These are phyloP conservation scores for Embiotoca jacksoni DNA, from an alignment of 2,113 vertebrate species.

Conservation along the genomic window DNA sequence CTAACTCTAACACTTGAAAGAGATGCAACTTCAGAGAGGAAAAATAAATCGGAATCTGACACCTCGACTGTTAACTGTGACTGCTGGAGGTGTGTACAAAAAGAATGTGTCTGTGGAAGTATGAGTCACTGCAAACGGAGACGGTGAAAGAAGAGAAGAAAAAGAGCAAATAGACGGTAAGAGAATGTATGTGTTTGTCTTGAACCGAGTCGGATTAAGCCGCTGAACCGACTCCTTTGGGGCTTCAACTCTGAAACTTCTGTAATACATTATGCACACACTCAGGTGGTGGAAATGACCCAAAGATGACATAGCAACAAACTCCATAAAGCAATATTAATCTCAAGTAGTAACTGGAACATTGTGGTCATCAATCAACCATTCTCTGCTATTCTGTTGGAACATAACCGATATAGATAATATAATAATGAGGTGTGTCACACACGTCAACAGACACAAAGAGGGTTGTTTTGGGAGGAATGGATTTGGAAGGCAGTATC, in stretches of 20 bases:
- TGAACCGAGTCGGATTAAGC: constrained; percentile 42
- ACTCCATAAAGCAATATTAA: constrained; percentile 21
- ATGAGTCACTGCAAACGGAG: constrained; percentile 70
- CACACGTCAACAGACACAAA: too few relatives aligned
- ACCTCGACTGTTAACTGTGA: constrained; percentile 67
- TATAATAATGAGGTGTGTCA: neutral
- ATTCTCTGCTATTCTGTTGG: neutral
- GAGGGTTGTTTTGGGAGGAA: too few relatives aligned
- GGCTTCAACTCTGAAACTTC: constrained; percentile 44
- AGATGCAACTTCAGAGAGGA: constrained; percentile 49
- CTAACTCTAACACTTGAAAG: constrained; percentile 59
- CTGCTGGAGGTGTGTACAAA: constrained; percentile 55
- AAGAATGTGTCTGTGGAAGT: constrained; percentile 56
- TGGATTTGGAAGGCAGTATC: neutral
- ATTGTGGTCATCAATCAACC: constrained; percentile 15
- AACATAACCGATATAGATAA: neutral
- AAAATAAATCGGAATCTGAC: constrained; percentile 60
- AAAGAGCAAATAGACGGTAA: constrained; percentile 55
- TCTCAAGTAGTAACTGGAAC: neutral
- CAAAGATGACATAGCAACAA: constrained; percentile 25
- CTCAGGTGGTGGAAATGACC: constrained; percentile 34
- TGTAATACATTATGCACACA: constrained; percentile 11
- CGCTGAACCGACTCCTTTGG: constrained; percentile 24
- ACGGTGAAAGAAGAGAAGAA: constrained; percentile 38
- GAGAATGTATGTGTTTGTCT: constrained; percentile 50